Evolutionary conservation across 2,888 invertebrate genomes (phyloP).

Genomic region (Nesidiocoris tenuis): DNA sequence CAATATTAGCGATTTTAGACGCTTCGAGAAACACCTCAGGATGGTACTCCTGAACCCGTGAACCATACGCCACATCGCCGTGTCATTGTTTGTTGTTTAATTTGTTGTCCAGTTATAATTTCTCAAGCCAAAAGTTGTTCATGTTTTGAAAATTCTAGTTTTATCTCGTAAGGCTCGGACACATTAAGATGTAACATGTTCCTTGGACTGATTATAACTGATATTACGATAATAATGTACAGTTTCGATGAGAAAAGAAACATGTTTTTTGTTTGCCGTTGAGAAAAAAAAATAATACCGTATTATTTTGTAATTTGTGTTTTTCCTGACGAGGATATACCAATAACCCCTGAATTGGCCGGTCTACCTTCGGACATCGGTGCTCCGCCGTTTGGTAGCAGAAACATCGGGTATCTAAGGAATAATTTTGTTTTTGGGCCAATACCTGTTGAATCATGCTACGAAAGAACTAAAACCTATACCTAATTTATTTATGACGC

Average conservation of each 20-base stretch:
- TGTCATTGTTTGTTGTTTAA: constrained; percentile 4
- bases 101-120: neutral
- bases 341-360: no score
- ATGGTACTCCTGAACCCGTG: constrained; percentile 3
- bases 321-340: no score
- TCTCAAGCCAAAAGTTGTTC: neutral
- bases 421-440: no score
- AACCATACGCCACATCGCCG: neutral
- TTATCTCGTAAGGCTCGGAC: neutral
- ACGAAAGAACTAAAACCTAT: no score
- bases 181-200: constrained; percentile 13
- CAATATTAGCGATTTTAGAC: neutral
- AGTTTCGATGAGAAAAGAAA: constrained; percentile 13
- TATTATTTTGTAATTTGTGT: constrained; percentile 32
- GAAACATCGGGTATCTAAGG: no score
- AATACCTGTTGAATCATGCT: no score
- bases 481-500: no score
- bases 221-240: constrained; percentile 10
- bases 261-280: constrained; percentile 21
- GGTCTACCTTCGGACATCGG: no score
- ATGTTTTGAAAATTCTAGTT: neutral
- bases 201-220: constrained; percentile 31
- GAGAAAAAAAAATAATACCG: constrained; percentile 15
- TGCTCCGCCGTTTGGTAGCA: no score
- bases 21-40: neutral